phyloP scores from a whole-genome alignment of 1,140 invertebrate species.

The Scaptomyza graminum region DNA sequence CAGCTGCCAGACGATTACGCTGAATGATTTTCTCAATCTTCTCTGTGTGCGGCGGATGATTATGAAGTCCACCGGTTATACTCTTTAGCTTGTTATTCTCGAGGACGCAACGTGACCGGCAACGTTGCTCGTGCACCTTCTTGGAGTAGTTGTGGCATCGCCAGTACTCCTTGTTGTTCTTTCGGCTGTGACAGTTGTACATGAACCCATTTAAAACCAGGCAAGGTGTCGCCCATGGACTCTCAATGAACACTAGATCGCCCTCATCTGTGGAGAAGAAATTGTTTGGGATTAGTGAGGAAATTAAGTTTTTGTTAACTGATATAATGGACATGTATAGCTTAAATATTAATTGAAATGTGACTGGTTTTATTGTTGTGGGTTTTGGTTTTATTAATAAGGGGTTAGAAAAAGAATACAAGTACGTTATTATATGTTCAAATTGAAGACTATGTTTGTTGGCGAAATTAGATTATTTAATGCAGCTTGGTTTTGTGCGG shows the following conservation, averaged over 20 bases:
- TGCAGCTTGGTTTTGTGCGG: constrained; percentile 41
- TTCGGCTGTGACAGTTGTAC: constrained; percentile 83
- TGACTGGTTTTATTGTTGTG: constrained; percentile 5
- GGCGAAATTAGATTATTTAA: constrained; percentile 7
- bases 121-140: constrained; percentile 71
- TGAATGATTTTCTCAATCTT: constrained; percentile 81
- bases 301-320: neutral
- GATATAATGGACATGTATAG: neutral
- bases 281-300: constrained; percentile 18
- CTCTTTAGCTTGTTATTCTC: constrained; percentile 74
- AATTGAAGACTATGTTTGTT: neutral
- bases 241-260: constrained; percentile 76
- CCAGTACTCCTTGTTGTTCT: constrained; percentile 82
- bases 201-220: constrained; percentile 77
- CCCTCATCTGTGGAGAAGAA: constrained; percentile 42
- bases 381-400: neutral
- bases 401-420: constrained; percentile 5
- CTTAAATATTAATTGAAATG: constrained; percentile 5
- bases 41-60: constrained; percentile 82
- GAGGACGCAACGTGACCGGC: constrained; percentile 80
- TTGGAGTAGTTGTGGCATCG: constrained; percentile 83
- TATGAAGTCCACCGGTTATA: constrained; percentile 75
- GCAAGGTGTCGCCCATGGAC: constrained; percentile 82
- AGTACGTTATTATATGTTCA: neutral
- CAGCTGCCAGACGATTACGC: constrained; percentile 64